These are phyloP conservation scores for Omphaloscelis lunosa DNA, from an alignment of 2,888 invertebrate species.

Conservation along the genomic window DNA sequence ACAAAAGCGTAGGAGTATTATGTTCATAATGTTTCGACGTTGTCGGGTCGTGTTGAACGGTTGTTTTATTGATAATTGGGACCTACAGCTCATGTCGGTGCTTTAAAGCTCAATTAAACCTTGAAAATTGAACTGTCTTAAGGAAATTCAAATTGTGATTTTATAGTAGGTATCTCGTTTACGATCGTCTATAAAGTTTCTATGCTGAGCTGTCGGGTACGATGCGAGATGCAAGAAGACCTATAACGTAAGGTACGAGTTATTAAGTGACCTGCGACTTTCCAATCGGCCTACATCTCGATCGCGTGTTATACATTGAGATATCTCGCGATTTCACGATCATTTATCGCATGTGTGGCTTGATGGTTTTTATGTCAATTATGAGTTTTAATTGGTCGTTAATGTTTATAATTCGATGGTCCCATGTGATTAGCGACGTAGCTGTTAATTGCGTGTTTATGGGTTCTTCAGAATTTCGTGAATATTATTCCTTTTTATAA, in stretches of 20 bases:
- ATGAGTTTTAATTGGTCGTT: constrained; percentile 67
- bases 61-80: constrained; percentile 79
- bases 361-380: constrained; percentile 63
- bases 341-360: constrained; percentile 54
- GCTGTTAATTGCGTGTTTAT: constrained; percentile 57
- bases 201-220: constrained; percentile 48
- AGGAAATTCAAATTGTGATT: constrained; percentile 78
- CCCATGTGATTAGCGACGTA: constrained; percentile 48
- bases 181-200: constrained; percentile 75
- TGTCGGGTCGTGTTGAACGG: constrained; percentile 70
- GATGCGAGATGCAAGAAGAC: constrained; percentile 48
- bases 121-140: constrained; percentile 81
- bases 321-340: constrained; percentile 68
- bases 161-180: constrained; percentile 76
- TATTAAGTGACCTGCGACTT: constrained; percentile 65
- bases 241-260: constrained; percentile 51
- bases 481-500: constrained; percentile 27
- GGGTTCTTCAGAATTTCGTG: constrained; percentile 34
- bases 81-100: constrained; percentile 74
- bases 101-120: constrained; percentile 81
- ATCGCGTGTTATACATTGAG: constrained; percentile 60
- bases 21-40: constrained; percentile 67
- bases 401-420: constrained; percentile 62
- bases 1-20: constrained; percentile 66
- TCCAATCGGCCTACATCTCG: constrained; percentile 63